Base-by-base conservation (phyloP, 2,113 vertebrate species). In the Myotis lucifugus region DNA sequence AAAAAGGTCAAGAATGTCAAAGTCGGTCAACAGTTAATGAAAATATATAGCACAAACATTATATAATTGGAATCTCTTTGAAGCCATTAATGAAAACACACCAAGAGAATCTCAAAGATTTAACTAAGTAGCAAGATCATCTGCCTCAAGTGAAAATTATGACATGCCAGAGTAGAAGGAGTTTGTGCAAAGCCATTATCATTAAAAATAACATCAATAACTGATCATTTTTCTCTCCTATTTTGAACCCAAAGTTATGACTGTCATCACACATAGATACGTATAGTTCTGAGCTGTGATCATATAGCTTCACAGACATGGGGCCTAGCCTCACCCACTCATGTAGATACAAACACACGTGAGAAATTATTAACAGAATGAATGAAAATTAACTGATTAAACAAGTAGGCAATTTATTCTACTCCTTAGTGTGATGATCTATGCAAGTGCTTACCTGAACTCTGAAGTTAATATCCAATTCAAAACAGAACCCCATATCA, bases 11-110 rank as follows among this genome's bases (percentile, higher is more conserved):
- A 84, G 34, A 88, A 40, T 76, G 61, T 78, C 46, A 52, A 95
- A 90, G 92, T 67, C 21, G 92, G 29, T 93, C 77, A 95, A 78
- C 11, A 78, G 69, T 84, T 79, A 74, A 88, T 87, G 69, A 90
- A 87, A 78, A 94, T 81, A 89, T 27, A 89, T 5, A 90, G 32
- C 54, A 90, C 11, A 70, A 56, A 70, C 54, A 42, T 50, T 66
- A 90, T 54, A 46, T 82, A 84, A 46, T 19, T 89, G 93, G 64
- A 96, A 73, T 83, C 5, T 64, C 54, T 86, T 69, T 70, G 56
- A 96, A 84, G 0, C 12, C 10, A 66, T 67, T 86, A 78, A 91
- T 32, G 88, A 6, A 83, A 66, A 93, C 83, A 64, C 48, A 94
- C 34, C 40, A 81, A 74, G 48, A 94, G 27, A 91, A 79, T 23